Conservation (phyloP, 2,797 vertebrate species). For the Melanotaenia trifasciata region DNA sequence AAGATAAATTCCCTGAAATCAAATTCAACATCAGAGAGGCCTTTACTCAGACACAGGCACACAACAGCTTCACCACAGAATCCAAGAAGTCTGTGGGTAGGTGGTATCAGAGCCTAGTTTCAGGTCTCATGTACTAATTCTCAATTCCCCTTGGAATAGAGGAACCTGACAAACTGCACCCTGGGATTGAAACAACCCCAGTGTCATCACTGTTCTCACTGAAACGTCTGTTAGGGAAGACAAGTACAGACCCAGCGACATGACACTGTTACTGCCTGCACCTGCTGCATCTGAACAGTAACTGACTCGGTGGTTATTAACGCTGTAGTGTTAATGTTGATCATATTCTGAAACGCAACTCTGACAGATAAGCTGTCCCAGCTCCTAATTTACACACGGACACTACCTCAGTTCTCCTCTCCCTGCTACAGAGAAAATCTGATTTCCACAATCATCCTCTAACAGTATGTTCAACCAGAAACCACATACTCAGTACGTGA, state of each 20-base stretch:
- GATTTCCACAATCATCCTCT: conserved; percentile 49
- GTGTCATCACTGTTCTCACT: conserved; percentile 6
- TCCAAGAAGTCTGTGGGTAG: conserved; percentile 66
- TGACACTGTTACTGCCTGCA: conserved; percentile 10
- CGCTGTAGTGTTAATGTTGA: conserved; percentile 18
- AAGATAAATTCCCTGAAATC: conserved; percentile 6
- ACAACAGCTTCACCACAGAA: conserved; percentile 66
- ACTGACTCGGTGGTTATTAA: conserved; percentile 30
- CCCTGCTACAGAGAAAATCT: conserved; percentile 25
- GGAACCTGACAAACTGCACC: conserved; percentile 69
- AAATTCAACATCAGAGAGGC: conserved; percentile 2
- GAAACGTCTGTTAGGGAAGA: conserved; percentile 7
- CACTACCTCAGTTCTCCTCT: conserved; percentile 21
- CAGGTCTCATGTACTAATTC: conserved; percentile 77
- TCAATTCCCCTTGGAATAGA: conserved; percentile 84
- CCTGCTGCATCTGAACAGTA: conserved; percentile 22
- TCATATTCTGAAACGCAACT: conserved; percentile 27
- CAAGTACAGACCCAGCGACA: not conserved
- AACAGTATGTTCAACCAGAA: conserved; percentile 40
- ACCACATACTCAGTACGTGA: conserved; percentile 58
- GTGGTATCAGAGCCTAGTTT: conserved; percentile 78
- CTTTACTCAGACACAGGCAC: conserved; percentile 13
- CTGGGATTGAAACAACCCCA: conserved; percentile 60
- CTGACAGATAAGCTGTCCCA: conserved; percentile 32
- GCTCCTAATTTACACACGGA: conserved; percentile 14